Evolutionary conservation across 2,888 invertebrate species (phyloP).

Genomic region (Folsomia manolachei): DNA sequence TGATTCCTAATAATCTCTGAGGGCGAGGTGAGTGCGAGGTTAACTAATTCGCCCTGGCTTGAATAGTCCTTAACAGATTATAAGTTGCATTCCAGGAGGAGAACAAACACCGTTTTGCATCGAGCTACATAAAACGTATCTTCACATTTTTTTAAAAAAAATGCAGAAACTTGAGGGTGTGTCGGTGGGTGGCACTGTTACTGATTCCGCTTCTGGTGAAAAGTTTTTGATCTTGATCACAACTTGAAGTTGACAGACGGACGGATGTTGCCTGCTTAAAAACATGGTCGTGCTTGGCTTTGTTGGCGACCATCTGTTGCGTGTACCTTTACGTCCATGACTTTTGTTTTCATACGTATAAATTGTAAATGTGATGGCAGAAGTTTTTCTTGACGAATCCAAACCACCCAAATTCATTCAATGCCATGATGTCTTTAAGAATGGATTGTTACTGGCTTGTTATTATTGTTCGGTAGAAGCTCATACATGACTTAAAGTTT

Average conservation of each 20-base stretch:
- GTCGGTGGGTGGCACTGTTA: no score
- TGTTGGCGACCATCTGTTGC: not conserved
- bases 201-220: not conserved
- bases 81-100: not conserved
- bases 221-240: not conserved
- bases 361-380: not conserved
- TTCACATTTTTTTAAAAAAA: not conserved
- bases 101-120: no score
- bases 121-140: not conserved
- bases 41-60: not conserved
- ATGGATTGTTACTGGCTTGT: not conserved
- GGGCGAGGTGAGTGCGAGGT: not conserved
- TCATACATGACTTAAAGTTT: not conserved
- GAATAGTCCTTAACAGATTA: not conserved
- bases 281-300: not conserved
- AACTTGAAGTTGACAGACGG: no score
- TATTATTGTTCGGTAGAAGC: not conserved
- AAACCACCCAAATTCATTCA: not conserved
- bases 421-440: not conserved
- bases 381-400: not conserved
- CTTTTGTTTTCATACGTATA: not conserved
- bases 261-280: not conserved
- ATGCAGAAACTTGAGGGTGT: not conserved
- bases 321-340: not conserved
- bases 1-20: not conserved